These are phyloP conservation scores for Nanorana parkeri DNA, from an alignment of 2,113 vertebrate species.

Conservation along the genomic window DNA sequence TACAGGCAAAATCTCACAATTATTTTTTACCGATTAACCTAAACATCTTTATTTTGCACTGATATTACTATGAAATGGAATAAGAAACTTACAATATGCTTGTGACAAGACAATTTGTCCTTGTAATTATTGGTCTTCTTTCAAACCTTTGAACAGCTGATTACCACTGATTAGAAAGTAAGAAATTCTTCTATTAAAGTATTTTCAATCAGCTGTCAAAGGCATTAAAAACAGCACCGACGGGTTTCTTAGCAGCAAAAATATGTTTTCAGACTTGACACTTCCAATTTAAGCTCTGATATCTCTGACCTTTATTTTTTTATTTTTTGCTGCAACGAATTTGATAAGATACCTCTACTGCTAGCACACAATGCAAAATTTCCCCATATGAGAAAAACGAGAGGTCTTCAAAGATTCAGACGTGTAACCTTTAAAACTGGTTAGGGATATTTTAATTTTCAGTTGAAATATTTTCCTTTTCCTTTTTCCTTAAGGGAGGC, in stretches of 20 bases:
- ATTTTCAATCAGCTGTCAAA: background rate
- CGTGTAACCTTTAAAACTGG: constrained; percentile 41
- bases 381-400: constrained; percentile 6
- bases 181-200: no score
- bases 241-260: constrained; percentile 9
- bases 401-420: constrained; percentile 15
- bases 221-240: background rate
- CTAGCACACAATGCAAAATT: constrained; percentile 27
- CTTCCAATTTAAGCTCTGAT: constrained; percentile 15
- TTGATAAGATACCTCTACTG: constrained; percentile 28
- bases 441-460: constrained; percentile 30
- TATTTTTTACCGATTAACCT: no score
- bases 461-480: background rate
- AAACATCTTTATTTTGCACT: no score
- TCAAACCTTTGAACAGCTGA: no score
- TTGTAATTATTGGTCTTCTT: no score
- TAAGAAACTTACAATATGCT: no score
- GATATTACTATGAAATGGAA: no score
- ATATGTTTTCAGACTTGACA: constrained; percentile 24
- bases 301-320: constrained; percentile 28
- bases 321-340: constrained; percentile 6
- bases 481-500: background rate
- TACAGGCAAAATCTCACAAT: no score
- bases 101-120: no score
- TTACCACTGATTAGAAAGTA: no score